Evolutionary conservation across 1,140 invertebrate species (phyloP), one percentile per base, ranked within the genome.

Genomic region (Platorchestia sp.): DNA sequence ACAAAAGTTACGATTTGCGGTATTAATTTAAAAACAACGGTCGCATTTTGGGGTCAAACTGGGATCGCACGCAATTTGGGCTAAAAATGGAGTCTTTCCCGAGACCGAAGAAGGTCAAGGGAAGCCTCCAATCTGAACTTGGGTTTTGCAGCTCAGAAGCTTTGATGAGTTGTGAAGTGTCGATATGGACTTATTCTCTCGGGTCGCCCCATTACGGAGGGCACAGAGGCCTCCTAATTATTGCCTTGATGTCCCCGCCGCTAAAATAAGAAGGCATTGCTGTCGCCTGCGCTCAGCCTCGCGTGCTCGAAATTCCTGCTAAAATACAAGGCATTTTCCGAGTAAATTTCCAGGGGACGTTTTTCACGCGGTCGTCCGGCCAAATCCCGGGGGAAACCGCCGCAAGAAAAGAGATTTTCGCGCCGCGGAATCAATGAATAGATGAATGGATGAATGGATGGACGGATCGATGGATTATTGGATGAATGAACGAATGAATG

Each of bases 101-200:
- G 10, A 10, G 59, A 10, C 27, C 27, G 59, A 27, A 36, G 59
- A 75, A 36, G 59, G 14, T 27, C 14, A 75, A 22, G 59, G 27
- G 59, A 75, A 27, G 14, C 59, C 27, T 75, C 59, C 59, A 75
- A 75, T 75, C 59, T 75, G 59, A 75, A 75, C 59, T 75, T 75
- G 59, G 27, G 27, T 75, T 75, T 75, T 36, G 10, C 27, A 36
- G 59, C 59, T 75, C 59, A 75, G 59, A 36, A 10, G 59, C 59
- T 75, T 36, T 75, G 36, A 75, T 75, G 59, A 75, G 59, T 75
- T 75, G 27, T 75, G 59, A 75, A 75, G 59, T 75, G 59, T 75
- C 59, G 59, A 75, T 75, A 75, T 75, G 36, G 59, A 75, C 59
- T 75, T 75, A 75, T 75, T 75, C 59, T 75, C 59, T 75, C 59